phyloP scores from a whole-genome alignment of 2,113 vertebrate genomes.

The Cyanoliseus patagonus region DNA sequence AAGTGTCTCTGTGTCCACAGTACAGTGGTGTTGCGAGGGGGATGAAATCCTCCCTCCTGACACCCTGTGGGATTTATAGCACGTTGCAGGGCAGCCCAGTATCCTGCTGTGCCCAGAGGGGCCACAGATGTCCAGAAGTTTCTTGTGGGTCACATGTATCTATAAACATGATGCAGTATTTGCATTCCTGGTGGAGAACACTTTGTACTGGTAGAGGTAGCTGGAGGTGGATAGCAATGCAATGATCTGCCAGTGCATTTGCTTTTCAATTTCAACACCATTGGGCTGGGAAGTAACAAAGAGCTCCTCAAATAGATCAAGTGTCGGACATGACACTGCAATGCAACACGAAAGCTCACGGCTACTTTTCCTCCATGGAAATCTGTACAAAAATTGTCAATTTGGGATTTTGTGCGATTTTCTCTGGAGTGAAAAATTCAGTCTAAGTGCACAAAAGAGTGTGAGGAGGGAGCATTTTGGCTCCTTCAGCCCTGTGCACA shows the following conservation, averaged over 20 bases:
- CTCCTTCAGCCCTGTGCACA: not conserved
- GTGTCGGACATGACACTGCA: not conserved
- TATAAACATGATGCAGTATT: not conserved
- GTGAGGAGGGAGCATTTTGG: conserved; percentile 30
- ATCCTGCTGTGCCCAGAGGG: not conserved
- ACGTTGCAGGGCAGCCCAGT: not conserved
- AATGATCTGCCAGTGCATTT: not conserved
- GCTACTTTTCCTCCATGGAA: conserved; percentile 37
- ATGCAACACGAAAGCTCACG: not conserved
- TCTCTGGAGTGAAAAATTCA: conserved; percentile 40
- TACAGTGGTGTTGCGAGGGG: not conserved
- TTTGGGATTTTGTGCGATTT: conserved; percentile 32
- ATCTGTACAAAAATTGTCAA: conserved; percentile 42
- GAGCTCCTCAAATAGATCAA: not conserved
- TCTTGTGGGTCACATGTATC: not conserved
- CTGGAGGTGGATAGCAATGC: not conserved
- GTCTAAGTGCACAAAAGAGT: not conserved
- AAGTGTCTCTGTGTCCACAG: not conserved
- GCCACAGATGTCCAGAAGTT: not conserved
- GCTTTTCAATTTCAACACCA: not conserved
- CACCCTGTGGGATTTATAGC: not conserved
- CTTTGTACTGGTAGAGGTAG: not conserved
- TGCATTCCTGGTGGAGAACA: not conserved
- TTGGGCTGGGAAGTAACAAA: not conserved
- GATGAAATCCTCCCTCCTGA: not conserved